Conservation (phyloP, 2,797 vertebrate species). For the Hippopotamyrus pictus region DNA sequence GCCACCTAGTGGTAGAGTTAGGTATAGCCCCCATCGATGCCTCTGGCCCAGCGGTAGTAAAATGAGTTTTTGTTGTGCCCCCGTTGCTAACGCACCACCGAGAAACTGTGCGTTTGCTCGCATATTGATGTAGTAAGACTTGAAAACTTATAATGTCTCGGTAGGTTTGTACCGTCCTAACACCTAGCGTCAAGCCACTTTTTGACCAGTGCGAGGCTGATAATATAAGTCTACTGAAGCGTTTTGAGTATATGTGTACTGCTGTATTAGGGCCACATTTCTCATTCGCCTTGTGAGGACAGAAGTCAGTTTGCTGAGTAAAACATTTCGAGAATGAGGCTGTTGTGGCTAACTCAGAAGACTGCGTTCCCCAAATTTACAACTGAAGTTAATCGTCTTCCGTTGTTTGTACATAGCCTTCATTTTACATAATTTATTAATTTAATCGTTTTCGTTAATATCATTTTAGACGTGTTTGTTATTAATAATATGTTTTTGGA, state of each 20-base stretch:
- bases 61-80: not conserved
- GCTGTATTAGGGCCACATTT: not conserved
- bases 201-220: not conserved
- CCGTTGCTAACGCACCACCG: not conserved
- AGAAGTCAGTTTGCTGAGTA: not conserved
- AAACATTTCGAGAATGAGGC: not conserved
- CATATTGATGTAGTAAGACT: not conserved
- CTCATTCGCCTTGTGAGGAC: not conserved
- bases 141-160: not conserved
- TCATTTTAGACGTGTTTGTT: not conserved
- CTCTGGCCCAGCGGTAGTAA: not conserved
- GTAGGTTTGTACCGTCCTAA: not conserved
- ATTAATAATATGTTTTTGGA: not conserved
- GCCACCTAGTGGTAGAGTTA: not conserved
- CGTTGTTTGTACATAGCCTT: not conserved
- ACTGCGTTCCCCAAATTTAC: not conserved
- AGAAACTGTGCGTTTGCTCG: not conserved
- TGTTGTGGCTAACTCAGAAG: not conserved
- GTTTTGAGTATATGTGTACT: not conserved
- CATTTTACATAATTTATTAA: not conserved
- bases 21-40: not conserved
- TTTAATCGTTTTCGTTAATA: not conserved
- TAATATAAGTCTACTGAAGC: not conserved
- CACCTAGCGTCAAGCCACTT: not conserved
- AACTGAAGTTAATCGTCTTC: not conserved